Conservation (phyloP, 1,140 invertebrate genomes). For the Drosophila serrata region DNA sequence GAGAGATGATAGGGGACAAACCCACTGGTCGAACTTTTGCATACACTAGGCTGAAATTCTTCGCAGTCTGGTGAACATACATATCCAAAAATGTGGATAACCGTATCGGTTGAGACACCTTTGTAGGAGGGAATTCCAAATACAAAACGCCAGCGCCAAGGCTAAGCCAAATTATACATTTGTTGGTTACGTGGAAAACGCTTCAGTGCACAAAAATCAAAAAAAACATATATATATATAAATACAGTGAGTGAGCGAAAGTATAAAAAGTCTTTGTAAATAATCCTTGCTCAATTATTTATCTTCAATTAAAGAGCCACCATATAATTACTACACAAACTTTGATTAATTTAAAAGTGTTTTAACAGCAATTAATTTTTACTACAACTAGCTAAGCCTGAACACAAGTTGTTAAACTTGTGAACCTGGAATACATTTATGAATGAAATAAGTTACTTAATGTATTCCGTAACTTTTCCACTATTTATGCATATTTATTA, state of each 20-base stretch:
- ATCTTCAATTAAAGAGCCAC: background rate
- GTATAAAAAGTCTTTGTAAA: background rate
- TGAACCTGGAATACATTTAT: constrained; percentile 4
- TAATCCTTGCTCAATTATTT: constrained; percentile 18
- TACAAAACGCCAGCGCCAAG: constrained; percentile 17
- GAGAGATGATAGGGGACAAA: too few species aligned
- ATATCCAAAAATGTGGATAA: background rate
- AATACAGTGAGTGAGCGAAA: constrained; percentile 8
- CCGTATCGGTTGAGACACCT: constrained; percentile 8
- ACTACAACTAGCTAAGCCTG: background rate
- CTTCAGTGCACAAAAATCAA: constrained; percentile 46
- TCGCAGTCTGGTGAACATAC: background rate
- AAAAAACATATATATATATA: background rate
- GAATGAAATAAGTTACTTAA: constrained; percentile 9
- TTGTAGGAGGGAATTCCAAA: background rate
- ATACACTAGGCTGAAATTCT: constrained; percentile 22
- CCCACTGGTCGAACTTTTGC: constrained; percentile 27
- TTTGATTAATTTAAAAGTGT: background rate
- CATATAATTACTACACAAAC: background rate
- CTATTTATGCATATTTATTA: constrained; percentile 3
- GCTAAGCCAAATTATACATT: constrained; percentile 20
- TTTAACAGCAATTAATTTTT: constrained; percentile 3
- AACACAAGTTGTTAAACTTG: constrained; percentile 6
- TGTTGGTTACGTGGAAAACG: constrained; percentile 48
- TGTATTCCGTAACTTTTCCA: background rate